Conservation (phyloP, 2,113 vertebrate species). For the Muscicapa adusta region DNA sequence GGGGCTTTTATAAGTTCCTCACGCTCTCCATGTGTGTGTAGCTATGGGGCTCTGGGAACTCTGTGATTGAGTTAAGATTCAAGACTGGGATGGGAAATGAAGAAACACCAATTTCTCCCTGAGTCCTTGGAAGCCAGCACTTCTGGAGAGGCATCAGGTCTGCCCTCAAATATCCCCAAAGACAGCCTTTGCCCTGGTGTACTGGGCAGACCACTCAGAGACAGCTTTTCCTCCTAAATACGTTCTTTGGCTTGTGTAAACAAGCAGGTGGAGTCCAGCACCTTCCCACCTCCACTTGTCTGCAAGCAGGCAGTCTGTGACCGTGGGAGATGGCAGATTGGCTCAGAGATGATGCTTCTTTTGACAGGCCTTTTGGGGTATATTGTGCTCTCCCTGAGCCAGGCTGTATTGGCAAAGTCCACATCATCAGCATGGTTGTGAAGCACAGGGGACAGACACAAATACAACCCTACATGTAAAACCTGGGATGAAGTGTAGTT, state of each 20-base stretch:
- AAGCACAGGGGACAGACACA: not conserved
- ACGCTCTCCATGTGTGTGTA: rapidly evolving
- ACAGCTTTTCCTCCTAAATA: not conserved
- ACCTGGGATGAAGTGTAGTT: not conserved
- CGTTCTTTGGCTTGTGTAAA: not conserved
- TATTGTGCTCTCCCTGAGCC: not conserved
- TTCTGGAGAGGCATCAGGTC: not conserved
- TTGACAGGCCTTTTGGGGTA: not conserved
- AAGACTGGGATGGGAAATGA: not conserved
- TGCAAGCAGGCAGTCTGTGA: not conserved
- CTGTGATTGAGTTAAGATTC: not conserved
- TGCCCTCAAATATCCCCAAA: not conserved
- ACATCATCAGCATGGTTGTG: rapidly evolving
- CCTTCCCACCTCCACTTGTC: not conserved
- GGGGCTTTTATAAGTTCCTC: not conserved
- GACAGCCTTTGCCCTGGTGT: not conserved
- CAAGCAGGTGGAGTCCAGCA: not conserved
- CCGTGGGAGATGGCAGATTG: rapidly evolving
- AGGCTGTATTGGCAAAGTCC: not conserved
- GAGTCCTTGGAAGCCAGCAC: not conserved
- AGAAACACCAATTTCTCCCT: not conserved
- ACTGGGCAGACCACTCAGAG: not conserved
- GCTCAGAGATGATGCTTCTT: not conserved
- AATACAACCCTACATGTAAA: not conserved
- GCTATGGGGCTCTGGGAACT: not conserved